Percentiles rank a stretch among this genome's conserved stretches.
phyloP scores from a whole-genome alignment of 1,140 invertebrate species.

The Zaprionus capensis region DNA sequence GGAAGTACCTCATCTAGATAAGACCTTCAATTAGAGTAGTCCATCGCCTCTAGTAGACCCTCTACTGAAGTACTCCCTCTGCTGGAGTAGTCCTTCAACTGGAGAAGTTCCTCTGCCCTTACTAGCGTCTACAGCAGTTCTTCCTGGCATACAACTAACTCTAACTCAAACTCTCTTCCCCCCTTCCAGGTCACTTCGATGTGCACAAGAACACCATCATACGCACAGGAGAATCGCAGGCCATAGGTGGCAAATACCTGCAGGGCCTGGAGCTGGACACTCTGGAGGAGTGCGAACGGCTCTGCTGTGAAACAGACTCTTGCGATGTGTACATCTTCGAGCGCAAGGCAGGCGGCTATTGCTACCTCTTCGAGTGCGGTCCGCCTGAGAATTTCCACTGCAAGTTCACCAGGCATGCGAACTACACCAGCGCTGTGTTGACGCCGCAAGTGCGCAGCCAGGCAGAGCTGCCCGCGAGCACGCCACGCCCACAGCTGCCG shows the following conservation, averaged over 20 bases:
- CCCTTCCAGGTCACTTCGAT: constrained; percentile 89
- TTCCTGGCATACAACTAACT: too few species aligned
- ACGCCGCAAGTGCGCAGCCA: constrained; percentile 78
- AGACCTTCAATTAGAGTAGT: too few species aligned
- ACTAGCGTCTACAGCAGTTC: too few species aligned
- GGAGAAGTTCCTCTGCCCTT: constrained; percentile 35
- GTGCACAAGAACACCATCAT: constrained; percentile 95
- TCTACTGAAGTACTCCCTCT: too few species aligned
- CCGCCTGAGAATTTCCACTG: constrained; percentile 94
- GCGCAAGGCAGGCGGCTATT: constrained; percentile 94
- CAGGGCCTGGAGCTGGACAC: constrained; percentile 92
- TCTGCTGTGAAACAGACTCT: constrained; percentile 93
- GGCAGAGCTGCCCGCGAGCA: constrained; percentile 53
- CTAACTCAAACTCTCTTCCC: not conserved
- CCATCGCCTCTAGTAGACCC: too few species aligned
- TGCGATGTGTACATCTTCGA: constrained; percentile 97
- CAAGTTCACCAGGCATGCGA: constrained; percentile 94
- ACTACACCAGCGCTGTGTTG: constrained; percentile 95
- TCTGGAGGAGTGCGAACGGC: constrained; percentile 91
- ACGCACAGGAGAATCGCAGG: constrained; percentile 93
- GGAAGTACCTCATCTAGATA: not conserved
- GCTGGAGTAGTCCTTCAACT: too few species aligned
- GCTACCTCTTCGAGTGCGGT: constrained; percentile 96
- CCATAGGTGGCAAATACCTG: constrained; percentile 94
- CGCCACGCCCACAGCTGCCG: constrained; percentile 61